phyloP scores from a whole-genome alignment of 2,888 invertebrate species.

The Tachina grossa region DNA sequence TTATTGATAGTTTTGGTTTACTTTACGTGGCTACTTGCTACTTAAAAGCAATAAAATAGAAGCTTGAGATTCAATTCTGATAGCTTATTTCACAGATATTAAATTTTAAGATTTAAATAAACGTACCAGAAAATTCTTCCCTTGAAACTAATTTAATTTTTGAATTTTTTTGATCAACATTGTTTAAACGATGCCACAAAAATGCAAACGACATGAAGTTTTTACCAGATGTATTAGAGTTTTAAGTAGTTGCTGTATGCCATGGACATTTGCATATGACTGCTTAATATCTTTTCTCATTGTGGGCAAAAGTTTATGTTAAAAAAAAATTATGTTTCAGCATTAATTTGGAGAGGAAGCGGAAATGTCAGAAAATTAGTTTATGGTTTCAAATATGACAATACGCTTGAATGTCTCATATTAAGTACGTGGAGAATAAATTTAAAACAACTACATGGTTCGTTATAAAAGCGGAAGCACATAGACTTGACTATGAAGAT shows the following conservation, averaged over 20 bases:
- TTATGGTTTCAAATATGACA: conserved; percentile 70
- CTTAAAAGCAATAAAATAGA: no score
- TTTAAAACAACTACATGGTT: conserved; percentile 38
- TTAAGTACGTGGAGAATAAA: conserved; percentile 53
- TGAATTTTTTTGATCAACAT: no score
- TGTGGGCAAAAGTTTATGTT: conserved; percentile 22
- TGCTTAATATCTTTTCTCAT: conserved; percentile 3
- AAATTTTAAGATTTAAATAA: no score
- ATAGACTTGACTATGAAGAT: conserved; percentile 33
- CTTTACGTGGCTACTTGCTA: no score
- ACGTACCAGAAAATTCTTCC: no score
- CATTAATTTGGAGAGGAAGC: conserved; percentile 66
- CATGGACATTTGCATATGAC: conserved; percentile 1
- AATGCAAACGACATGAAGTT: conserved; percentile 49
- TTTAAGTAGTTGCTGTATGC: conserved; percentile 44
- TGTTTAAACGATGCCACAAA: conserved; percentile 31
- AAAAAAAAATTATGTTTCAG: conserved; percentile 11
- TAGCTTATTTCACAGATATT: no score
- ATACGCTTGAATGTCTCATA: conserved; percentile 58
- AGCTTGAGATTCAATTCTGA: no score
- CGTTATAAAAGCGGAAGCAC: conserved; percentile 56
- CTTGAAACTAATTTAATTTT: no score
- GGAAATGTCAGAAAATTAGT: conserved; percentile 71
- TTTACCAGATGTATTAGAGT: conserved; percentile 57
- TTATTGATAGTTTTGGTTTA: no score